phyloP scores from a whole-genome alignment of 2,113 vertebrate genomes.

The Gracilinanus agilis region DNA sequence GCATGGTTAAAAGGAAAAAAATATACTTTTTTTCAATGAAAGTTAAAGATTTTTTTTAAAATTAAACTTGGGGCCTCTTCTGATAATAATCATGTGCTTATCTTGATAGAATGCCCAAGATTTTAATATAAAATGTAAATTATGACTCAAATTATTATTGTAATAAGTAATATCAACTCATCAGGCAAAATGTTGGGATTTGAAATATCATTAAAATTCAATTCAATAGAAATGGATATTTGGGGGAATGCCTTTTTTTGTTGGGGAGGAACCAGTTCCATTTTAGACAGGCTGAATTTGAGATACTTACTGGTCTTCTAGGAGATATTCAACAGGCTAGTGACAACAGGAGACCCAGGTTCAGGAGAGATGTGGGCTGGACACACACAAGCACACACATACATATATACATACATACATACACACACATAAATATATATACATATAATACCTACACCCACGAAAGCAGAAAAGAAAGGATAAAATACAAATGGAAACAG shows the following conservation, averaged over 20 bases:
- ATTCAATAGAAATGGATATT: background rate
- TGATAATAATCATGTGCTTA: background rate
- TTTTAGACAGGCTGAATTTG: background rate
- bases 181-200: conserved; percentile 18
- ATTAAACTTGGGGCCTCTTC: background rate
- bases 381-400: background rate
- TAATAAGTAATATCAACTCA: conserved; percentile 16
- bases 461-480: background rate
- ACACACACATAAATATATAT: no score
- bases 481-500: background rate
- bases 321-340: background rate
- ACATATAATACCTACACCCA: background rate
- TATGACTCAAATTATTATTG: background rate
- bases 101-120: background rate
- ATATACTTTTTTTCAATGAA: background rate
- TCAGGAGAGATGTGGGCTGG: background rate
- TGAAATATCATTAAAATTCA: conserved; percentile 7
- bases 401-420: no score
- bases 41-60: background rate
- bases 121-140: background rate
- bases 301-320: background rate
- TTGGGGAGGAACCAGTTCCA: background rate
- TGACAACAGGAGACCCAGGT: background rate
- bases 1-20: conserved; percentile 6
- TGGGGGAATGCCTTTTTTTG: background rate